Evolutionary conservation across 2,888 invertebrate genomes (phyloP), one percentile per base, ranked within the genome.

Genomic region (Stenodema calcarata): DNA sequence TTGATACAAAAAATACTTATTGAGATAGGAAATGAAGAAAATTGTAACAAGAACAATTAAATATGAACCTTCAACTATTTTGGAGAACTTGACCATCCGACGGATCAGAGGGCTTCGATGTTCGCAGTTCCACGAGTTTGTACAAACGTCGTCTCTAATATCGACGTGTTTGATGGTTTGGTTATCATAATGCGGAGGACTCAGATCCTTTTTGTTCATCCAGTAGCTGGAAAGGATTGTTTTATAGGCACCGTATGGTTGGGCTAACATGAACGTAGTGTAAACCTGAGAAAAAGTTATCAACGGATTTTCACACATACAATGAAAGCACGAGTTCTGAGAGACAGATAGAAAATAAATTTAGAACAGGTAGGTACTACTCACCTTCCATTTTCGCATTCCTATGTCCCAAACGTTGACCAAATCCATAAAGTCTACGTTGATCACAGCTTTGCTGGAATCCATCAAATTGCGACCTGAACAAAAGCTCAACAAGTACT

Each of bases 61-160:
- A 35, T 47, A n/a, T 41, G 27, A 0, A 83, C 83, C 83, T 41
- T 83, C 70, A 23, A 83, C 83, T 18, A 70, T 70, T 42, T 70
- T 69, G 11, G 83, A 16, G 30, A 83, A 83, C 41, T 70, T 69
- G 12, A 70, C 18, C 83, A 83, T 83, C 70, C 73, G 27, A 7
- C 27, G 12, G 27, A 83, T 23, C 11, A 83, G 3, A 35, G 83
- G 70, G 23, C 35, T 35, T n/a, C 83, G n/a, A 27, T 83, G 83
- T 30, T 83, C 83, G 83, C 83, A 83, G 44, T 83, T 83, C 83
- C 83, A 83, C 23, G 83, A 27, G 44, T 70, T 41, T 42, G 69
- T 70, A 70, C 83, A 83, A 35, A 41, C 41, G 23, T 14, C 27
- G 83, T 42, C 83, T 27, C 42, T 69, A 27, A 83, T 69, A 12